These are phyloP conservation scores for Mus musculus DNA, from an alignment of 2,113 vertebrate genomes.

Conservation along the genomic window GRCm39 chr8:55009001-55009500, in stretches of 20 bases:
- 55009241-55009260: neutral
- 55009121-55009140: neutral
- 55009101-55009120: neutral
- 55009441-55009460: constrained; percentile 13
- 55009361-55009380: neutral
- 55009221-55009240: neutral
- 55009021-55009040: neutral
- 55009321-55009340: neutral
- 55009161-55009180: neutral
- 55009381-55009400: neutral
- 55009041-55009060: neutral
- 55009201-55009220: neutral
- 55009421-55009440: neutral
- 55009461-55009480: neutral
- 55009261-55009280: neutral
- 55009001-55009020: neutral
- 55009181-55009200: neutral
- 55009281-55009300: neutral
- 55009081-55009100: neutral
- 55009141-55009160: neutral
- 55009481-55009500: neutral
- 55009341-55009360: too few species aligned
- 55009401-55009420: neutral
- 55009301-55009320: neutral
- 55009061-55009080: neutral